Evolutionary conservation across 2,797 vertebrate genomes (phyloP).

Genomic region (Fistularia tabacaria): DNA sequence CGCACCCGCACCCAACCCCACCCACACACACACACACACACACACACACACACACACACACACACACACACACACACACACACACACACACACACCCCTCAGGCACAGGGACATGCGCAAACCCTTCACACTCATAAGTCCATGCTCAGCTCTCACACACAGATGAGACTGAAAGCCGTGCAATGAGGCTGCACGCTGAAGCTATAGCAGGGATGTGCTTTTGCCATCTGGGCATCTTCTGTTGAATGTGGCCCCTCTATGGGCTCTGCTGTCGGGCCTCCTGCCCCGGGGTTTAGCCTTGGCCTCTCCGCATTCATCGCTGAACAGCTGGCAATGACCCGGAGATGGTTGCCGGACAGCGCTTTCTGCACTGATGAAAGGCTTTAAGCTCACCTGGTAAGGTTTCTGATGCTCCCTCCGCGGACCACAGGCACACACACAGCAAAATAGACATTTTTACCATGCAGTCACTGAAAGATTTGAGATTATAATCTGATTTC

Average conservation of each 20-base stretch:
- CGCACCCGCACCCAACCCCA: conserved; percentile 2
- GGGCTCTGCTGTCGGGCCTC: conserved; percentile 47
- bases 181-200: conserved; percentile 4
- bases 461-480: no score
- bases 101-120: conserved; percentile 2
- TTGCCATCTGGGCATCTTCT: conserved; percentile 9
- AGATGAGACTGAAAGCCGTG: conserved; percentile 12
- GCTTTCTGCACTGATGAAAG: conserved; percentile 85
- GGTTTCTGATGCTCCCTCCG: conserved; percentile 11
- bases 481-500: no score
- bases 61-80: no score
- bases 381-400: conserved; percentile 92
- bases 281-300: conserved; percentile 13
- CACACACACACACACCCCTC: no score
- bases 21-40: no score
- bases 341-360: conserved; percentile 69
- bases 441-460: no score
- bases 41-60: no score
- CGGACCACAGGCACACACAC: neutral
- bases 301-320: no score
- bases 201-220: conserved; percentile 11
- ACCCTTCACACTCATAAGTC: neutral
- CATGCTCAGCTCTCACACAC: conserved; percentile 7
- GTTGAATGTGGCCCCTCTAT: conserved; percentile 36
- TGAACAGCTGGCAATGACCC: conserved; percentile 30